Percentiles rank a stretch among this genome's conserved stretches.
These are phyloP conservation scores for Pollenia angustigena DNA, from an alignment of 2,888 invertebrate species.

Conservation along the genomic window DNA sequence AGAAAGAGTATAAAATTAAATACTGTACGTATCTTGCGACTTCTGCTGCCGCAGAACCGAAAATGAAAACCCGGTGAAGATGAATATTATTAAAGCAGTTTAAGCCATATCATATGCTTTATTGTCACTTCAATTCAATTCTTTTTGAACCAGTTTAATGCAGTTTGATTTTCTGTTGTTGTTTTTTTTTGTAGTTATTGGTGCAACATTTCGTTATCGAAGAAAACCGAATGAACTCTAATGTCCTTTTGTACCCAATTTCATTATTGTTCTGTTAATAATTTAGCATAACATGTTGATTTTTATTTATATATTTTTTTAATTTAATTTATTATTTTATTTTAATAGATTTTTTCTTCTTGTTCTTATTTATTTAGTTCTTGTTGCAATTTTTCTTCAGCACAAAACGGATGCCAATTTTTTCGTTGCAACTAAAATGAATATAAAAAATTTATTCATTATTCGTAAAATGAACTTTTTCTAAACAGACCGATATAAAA, in stretches of 20 bases:
- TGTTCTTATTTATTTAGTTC: slow-evolving; percentile 39
- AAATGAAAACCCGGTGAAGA: neutral
- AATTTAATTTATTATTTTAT: slow-evolving; percentile 73
- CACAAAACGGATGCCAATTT: slow-evolving; percentile 51
- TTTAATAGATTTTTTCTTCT: slow-evolving; percentile 37
- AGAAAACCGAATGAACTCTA: slow-evolving; percentile 62
- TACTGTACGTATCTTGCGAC: neutral
- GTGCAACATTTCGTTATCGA: slow-evolving; percentile 26
- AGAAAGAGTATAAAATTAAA: neutral
- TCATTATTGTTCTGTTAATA: slow-evolving; percentile 58
- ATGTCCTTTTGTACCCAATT: slow-evolving; percentile 71
- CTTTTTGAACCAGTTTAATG: slow-evolving; percentile 3
- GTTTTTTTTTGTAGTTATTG: neutral
- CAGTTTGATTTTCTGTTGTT: neutral
- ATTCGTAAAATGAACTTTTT: slow-evolving; percentile 73
- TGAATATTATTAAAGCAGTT: neutral
- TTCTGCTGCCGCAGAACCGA: neutral
- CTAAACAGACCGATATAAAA: slow-evolving; percentile 45
- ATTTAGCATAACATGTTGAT: slow-evolving; percentile 67
- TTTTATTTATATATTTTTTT: slow-evolving; percentile 42
- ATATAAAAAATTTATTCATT: slow-evolving; percentile 75
- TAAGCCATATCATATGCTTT: neutral
- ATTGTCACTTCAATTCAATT: slow-evolving; percentile 30
- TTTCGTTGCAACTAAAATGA: slow-evolving; percentile 62
- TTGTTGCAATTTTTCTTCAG: slow-evolving; percentile 19